phyloP scores from a whole-genome alignment of 2,797 vertebrate genomes.

The Balearica regulorum region DNA sequence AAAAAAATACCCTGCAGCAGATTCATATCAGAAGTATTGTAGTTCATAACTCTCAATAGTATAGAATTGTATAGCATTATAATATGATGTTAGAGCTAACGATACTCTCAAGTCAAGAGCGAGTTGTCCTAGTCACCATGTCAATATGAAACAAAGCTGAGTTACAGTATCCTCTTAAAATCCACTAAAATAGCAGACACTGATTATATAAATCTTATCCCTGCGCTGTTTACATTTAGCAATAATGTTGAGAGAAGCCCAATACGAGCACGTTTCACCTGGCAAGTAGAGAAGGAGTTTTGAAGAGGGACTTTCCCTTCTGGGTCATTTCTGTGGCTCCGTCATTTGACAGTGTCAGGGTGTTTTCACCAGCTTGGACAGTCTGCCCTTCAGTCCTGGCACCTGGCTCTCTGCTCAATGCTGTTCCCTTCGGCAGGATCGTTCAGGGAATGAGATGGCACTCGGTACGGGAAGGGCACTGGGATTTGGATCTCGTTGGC shows the following conservation, averaged over 20 bases:
- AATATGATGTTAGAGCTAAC: not conserved
- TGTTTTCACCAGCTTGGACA: not conserved
- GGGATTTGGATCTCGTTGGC: not conserved
- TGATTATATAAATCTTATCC: not conserved
- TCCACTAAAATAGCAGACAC: not conserved
- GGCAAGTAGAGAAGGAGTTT: not conserved
- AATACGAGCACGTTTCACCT: accelerated
- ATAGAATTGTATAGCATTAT: not conserved
- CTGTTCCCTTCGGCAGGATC: not conserved
- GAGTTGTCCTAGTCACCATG: not conserved
- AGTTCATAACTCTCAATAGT: not conserved
- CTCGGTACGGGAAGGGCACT: accelerated
- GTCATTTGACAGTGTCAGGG: not conserved
- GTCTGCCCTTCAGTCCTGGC: not conserved
- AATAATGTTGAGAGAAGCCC: not conserved
- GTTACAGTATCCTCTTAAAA: not conserved
- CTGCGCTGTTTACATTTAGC: not conserved
- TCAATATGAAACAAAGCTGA: not conserved
- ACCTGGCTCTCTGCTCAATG: not conserved
- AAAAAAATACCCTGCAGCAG: not conserved
- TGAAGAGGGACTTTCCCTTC: not conserved
- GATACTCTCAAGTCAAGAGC: not conserved
- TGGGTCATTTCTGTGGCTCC: not conserved
- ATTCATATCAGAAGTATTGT: not conserved
- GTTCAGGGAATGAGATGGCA: accelerated